Conservation (phyloP, 2,113 vertebrate species). For the Ammodytes marinus region DNA sequence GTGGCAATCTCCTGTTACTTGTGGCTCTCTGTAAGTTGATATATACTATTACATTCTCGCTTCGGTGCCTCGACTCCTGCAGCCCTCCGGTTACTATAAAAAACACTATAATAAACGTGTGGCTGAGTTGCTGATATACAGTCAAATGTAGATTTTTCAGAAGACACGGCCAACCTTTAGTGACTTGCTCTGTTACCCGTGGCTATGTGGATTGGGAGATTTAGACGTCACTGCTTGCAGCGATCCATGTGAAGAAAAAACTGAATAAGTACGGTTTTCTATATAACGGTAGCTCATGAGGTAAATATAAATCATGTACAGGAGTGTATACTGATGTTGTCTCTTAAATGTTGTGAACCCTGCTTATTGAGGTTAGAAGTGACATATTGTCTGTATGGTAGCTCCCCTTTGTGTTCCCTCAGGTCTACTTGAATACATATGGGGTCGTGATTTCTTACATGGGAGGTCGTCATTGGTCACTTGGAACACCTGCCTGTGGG, state of each 20-base stretch:
- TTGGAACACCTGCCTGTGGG: slow-evolving; percentile 59
- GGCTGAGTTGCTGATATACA: slow-evolving; percentile 38
- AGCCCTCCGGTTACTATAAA: slow-evolving; percentile 29
- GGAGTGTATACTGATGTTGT: neutral
- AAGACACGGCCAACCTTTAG: neutral
- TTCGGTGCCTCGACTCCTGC: slow-evolving; percentile 20
- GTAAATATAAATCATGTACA: slow-evolving; percentile 45
- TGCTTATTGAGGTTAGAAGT: slow-evolving; percentile 5
- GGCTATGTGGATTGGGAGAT: slow-evolving; percentile 60
- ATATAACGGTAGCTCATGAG: slow-evolving; percentile 10
- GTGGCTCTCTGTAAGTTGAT: slow-evolving; percentile 42
- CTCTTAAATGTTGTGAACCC: neutral
- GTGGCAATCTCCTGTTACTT: slow-evolving; percentile 28
- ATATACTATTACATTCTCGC: slow-evolving; percentile 20
- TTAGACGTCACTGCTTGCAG: slow-evolving; percentile 31
- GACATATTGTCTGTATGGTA: slow-evolving; percentile 19
- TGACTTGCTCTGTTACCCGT: slow-evolving; percentile 36
- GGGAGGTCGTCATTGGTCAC: slow-evolving; percentile 50
- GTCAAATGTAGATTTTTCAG: slow-evolving; percentile 5
- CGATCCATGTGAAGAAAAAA: slow-evolving; percentile 19
- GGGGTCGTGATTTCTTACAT: slow-evolving; percentile 31
- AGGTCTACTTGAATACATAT: neutral
- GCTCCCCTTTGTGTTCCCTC: neutral
- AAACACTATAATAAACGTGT: neutral
- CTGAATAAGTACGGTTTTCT: slow-evolving; percentile 40